phyloP scores from a whole-genome alignment of 1,140 invertebrate species.

The Drosophila bipectinata region DNA sequence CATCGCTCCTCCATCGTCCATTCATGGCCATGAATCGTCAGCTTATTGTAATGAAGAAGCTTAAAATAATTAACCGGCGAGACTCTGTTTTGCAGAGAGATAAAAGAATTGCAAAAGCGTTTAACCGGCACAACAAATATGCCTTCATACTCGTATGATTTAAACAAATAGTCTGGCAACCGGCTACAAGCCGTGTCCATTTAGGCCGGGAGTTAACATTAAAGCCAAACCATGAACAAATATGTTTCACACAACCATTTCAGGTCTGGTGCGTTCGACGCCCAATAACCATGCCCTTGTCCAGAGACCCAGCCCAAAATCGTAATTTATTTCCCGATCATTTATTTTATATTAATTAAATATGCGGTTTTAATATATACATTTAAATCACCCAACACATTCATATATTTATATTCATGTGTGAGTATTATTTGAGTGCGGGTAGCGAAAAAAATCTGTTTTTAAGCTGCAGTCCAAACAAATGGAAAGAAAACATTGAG shows the following conservation, averaged over 20 bases:
- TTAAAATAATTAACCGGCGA: slow-evolving; percentile 59
- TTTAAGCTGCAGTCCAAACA: slow-evolving; percentile 60
- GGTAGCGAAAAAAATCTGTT: slow-evolving; percentile 53
- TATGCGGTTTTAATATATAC: slow-evolving; percentile 52
- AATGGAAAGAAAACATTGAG: slow-evolving; percentile 56
- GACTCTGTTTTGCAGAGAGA: slow-evolving; percentile 18
- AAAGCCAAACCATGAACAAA: slow-evolving; percentile 50
- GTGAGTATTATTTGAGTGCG: slow-evolving; percentile 6
- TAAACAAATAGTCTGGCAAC: slow-evolving; percentile 38
- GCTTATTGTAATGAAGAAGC: slow-evolving; percentile 40
- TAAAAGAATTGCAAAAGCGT: slow-evolving; percentile 36
- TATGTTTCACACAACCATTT: slow-evolving; percentile 57
- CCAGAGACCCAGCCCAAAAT: slow-evolving; percentile 3
- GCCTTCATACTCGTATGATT: slow-evolving; percentile 22
- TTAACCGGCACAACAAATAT: slow-evolving; percentile 47
- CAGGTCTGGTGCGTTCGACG: slow-evolving; percentile 53
- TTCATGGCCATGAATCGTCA: slow-evolving; percentile 7
- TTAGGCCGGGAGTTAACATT: slow-evolving; percentile 23
- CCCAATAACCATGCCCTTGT: background rate
- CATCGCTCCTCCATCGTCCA: background rate
- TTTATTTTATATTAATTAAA: slow-evolving; percentile 82
- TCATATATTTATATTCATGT: slow-evolving; percentile 47
- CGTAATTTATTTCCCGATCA: slow-evolving; percentile 73
- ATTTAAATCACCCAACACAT: slow-evolving; percentile 34
- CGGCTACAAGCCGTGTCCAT: background rate